Evolutionary conservation across 1,140 invertebrate species (phyloP).

Genomic region (Marisa cornuarietis): DNA sequence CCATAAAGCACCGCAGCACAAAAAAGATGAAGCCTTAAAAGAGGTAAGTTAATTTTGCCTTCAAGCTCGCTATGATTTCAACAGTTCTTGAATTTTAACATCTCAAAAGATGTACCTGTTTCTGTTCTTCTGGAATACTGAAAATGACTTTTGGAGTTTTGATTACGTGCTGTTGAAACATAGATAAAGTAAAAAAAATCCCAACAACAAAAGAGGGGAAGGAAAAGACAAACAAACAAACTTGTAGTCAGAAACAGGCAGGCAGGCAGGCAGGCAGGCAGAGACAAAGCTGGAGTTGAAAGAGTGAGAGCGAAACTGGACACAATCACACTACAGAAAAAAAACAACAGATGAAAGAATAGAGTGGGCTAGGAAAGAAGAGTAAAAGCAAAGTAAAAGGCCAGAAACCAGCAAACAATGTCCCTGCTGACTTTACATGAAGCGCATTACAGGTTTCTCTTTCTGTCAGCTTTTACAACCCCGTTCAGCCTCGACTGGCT

Average conservation of each 20-base stretch:
- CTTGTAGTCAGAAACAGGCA: background rate
- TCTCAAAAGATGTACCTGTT: too few species aligned
- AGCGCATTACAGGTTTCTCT: background rate
- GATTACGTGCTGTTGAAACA: background rate
- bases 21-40: too few species aligned
- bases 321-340: too few species aligned
- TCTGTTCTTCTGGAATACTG: too few species aligned
- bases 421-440: background rate
- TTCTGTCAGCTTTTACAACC: too few species aligned
- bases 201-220: background rate
- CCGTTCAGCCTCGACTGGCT: background rate
- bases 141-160: background rate
- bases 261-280: background rate
- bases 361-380: background rate
- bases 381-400: slow-evolving; percentile 1
- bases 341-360: too few species aligned
- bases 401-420: background rate
- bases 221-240: slow-evolving; percentile 1
- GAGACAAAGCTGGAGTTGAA: too few species aligned
- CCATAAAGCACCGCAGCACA: too few species aligned
- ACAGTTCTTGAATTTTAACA: too few species aligned
- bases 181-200: background rate
- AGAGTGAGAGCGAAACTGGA: too few species aligned
- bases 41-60: too few species aligned
- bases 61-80: too few species aligned